These are phyloP conservation scores for Drosophila birchii DNA, from an alignment of 2,888 invertebrate genomes.

Conservation along the genomic window DNA sequence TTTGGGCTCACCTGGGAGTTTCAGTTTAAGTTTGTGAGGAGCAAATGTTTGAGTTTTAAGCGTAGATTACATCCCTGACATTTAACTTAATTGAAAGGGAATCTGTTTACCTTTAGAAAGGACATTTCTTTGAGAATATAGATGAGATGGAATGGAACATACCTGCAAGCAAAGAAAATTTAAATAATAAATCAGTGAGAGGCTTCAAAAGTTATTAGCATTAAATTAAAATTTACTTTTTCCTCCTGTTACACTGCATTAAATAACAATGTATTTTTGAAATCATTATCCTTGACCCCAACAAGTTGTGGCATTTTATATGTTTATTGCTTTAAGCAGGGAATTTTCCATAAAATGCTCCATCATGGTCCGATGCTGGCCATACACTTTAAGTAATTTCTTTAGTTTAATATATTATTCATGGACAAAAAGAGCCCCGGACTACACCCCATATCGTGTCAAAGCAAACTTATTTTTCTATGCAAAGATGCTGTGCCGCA, in stretches of 20 bases:
- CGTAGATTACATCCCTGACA: conserved; percentile 43
- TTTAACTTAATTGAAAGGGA: conserved; percentile 25
- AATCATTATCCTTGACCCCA: neutral
- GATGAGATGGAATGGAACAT: conserved; percentile 1
- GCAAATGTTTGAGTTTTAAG: conserved; percentile 56
- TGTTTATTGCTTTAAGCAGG: neutral
- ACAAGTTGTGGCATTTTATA: neutral
- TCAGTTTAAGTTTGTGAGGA: conserved; percentile 24
- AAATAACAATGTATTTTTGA: neutral
- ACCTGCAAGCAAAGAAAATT: conserved; percentile 14
- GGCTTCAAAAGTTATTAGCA: no score
- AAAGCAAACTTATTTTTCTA: conserved; percentile 58
- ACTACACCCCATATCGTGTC: conserved; percentile 45
- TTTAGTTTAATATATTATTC: conserved; percentile 60
- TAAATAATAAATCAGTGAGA: neutral
- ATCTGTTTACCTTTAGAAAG: neutral
- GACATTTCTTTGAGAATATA: neutral
- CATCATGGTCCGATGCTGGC: conserved; percentile 6
- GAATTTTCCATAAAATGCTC: neutral
- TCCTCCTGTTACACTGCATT: no score
- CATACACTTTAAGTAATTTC: conserved; percentile 24
- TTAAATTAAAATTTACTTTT: no score
- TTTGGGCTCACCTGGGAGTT: conserved; percentile 18
- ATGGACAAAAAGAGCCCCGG: conserved; percentile 32
- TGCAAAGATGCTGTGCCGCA: conserved; percentile 45